A percentile compares a stretch with the other conserved stretches of the same genome.
Evolutionary conservation across 1,140 invertebrate genomes (phyloP).

Genomic region (Centruroides vittatus): DNA sequence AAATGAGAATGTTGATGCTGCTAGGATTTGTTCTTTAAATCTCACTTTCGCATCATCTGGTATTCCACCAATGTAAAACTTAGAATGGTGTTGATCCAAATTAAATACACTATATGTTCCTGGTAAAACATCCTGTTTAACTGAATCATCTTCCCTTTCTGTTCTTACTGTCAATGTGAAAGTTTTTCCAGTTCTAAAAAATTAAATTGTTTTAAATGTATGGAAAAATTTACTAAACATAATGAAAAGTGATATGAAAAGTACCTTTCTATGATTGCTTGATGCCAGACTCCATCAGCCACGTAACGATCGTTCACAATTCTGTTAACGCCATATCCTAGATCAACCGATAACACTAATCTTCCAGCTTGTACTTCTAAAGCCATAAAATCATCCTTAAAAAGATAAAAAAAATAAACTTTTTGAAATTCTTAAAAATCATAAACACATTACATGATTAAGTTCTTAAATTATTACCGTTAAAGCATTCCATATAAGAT

Average conservation of each 20-base stretch:
- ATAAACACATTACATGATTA: neutral
- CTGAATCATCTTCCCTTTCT: constrained; percentile 41
- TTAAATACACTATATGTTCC: constrained; percentile 68
- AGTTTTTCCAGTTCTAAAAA: constrained; percentile 52
- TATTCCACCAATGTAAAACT: constrained; percentile 79
- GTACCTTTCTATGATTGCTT: constrained; percentile 71
- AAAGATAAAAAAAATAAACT: neutral
- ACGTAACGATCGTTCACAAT: constrained; percentile 51
- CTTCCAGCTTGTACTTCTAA: constrained; percentile 77
- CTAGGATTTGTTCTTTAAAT: neutral
- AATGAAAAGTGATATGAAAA: neutral
- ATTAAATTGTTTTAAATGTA: too few relatives aligned
- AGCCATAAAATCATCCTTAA: constrained; percentile 79
- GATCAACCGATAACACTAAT: constrained; percentile 67
- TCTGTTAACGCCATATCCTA: constrained; percentile 66
- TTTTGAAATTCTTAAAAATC: too few relatives aligned
- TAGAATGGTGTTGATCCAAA: constrained; percentile 65
- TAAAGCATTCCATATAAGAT: constrained; percentile 30
- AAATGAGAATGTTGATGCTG: neutral
- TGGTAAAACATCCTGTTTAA: constrained; percentile 42
- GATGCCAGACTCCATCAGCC: constrained; percentile 64
- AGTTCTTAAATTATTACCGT: constrained; percentile 1
- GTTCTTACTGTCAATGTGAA: constrained; percentile 55
- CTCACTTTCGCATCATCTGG: constrained; percentile 35
- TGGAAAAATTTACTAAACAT: too few relatives aligned